phyloP scores from a whole-genome alignment of 1,140 invertebrate species.

The Drosophila miranda region DNA sequence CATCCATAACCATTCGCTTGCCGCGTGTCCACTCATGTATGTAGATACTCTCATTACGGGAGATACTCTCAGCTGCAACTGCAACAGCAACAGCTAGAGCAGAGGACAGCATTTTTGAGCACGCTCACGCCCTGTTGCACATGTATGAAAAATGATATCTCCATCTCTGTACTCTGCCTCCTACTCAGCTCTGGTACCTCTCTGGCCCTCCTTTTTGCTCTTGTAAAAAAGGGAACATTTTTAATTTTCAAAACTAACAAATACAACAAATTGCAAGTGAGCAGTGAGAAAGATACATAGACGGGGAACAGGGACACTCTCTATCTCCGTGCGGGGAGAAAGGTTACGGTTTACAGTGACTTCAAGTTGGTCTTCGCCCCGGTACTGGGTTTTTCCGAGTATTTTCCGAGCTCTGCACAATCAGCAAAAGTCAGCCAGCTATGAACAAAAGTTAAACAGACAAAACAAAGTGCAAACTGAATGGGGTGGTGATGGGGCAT shows the following conservation, averaged over 20 bases:
- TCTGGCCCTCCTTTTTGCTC: background rate
- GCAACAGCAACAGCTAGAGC: no score
- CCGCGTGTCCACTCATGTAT: no score
- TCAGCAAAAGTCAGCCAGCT: slow-evolving; percentile 69
- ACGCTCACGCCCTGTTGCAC: slow-evolving; percentile 5
- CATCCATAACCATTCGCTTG: no score
- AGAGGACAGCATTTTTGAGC: no score
- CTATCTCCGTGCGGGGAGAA: no score
- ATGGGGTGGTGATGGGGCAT: background rate
- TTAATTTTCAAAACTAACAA: slow-evolving; percentile 67
- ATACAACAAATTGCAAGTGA: slow-evolving; percentile 59
- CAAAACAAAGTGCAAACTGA: slow-evolving; percentile 72
- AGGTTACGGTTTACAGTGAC: slow-evolving; percentile 10
- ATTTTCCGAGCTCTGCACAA: slow-evolving; percentile 54
- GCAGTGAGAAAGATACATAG: background rate
- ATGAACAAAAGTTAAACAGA: slow-evolving; percentile 77
- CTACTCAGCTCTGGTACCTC: background rate
- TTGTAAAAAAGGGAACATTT: slow-evolving; percentile 34
- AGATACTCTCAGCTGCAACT: no score
- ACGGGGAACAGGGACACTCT: no score
- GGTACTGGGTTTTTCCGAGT: background rate
- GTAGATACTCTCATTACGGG: no score
- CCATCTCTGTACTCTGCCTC: slow-evolving; percentile 13
- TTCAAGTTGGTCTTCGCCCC: slow-evolving; percentile 1
- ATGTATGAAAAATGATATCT: slow-evolving; percentile 40